These are phyloP conservation scores for Mus caroli DNA, from an alignment of 2,797 vertebrate genomes.

Conservation along the genomic window DNA sequence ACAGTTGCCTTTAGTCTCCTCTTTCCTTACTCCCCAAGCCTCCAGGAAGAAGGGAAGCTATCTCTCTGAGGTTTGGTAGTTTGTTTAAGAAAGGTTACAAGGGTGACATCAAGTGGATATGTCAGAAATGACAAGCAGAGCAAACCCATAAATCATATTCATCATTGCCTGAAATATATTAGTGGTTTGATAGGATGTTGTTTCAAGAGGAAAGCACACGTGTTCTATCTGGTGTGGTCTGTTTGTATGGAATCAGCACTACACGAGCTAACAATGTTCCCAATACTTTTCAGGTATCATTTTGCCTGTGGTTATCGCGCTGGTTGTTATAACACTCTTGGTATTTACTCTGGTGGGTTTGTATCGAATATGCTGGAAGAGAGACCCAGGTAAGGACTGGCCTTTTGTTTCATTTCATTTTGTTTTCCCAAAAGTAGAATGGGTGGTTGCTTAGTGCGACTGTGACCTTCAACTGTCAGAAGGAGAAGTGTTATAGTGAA, in stretches of 20 bases:
- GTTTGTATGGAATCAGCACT: not conserved
- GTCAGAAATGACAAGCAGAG: slow-evolving; percentile 65
- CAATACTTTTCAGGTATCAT: slow-evolving; percentile 85
- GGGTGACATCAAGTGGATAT: slow-evolving; percentile 79
- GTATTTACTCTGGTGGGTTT: slow-evolving; percentile 88
- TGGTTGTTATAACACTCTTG: slow-evolving; percentile 88
- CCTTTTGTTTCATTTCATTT: slow-evolving; percentile 61
- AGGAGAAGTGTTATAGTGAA: not conserved
- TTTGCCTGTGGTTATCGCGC: slow-evolving; percentile 88
- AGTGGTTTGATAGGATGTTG: not conserved
- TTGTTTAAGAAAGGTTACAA: slow-evolving; percentile 69
- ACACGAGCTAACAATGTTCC: slow-evolving; percentile 55
- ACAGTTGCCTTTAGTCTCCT: not conserved
- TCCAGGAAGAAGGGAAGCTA: not conserved
- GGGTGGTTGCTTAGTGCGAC: not conserved
- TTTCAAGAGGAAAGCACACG: not conserved
- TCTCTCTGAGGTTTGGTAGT: not conserved
- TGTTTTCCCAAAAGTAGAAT: slow-evolving; percentile 43
- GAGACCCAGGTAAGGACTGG: slow-evolving; percentile 87
- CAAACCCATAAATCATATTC: not conserved
- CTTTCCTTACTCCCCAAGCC: not conserved
- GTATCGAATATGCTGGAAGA: slow-evolving; percentile 89
- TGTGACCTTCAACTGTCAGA: slow-evolving; percentile 3
- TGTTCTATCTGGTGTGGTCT: not conserved
- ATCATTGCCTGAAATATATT: not conserved